phyloP scores from a whole-genome alignment of 2,888 invertebrate species.

The Zaprionus bogoriensis region DNA sequence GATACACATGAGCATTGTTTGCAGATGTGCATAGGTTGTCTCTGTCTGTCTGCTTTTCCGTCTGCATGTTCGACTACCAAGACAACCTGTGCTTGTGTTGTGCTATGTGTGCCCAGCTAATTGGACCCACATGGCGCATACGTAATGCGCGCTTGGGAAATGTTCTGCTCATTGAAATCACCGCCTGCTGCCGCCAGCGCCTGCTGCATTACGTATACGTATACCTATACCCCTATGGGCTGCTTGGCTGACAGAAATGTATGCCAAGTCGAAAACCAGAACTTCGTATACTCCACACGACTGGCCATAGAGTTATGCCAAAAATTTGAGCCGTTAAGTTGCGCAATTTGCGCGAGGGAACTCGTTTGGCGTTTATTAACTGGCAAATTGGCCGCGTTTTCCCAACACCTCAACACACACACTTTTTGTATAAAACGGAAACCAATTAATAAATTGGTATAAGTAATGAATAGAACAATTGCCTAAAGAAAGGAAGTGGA shows the following conservation, averaged over 20 bases:
- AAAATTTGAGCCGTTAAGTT: neutral
- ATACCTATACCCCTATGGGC: too few species aligned
- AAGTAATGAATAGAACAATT: slow-evolving; percentile 12
- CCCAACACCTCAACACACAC: neutral
- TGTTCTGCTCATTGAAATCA: slow-evolving; percentile 35
- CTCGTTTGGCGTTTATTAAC: neutral
- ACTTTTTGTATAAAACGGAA: neutral
- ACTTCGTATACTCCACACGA: neutral
- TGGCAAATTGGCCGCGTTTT: too few species aligned
- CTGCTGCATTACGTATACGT: slow-evolving; percentile 63
- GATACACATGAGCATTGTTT: slow-evolving; percentile 45
- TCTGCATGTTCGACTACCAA: slow-evolving; percentile 7
- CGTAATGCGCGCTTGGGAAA: slow-evolving; percentile 74
- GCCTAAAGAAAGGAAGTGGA: neutral
- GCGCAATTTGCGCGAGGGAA: neutral
- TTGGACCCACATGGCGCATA: slow-evolving; percentile 73
- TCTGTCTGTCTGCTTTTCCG: slow-evolving; percentile 12
- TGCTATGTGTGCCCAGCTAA: slow-evolving; percentile 42
- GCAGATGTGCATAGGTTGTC: slow-evolving; percentile 39
- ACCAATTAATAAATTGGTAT: neutral
- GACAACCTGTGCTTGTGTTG: slow-evolving; percentile 6
- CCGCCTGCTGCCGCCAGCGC: slow-evolving; percentile 2
- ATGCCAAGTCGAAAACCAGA: slow-evolving; percentile 40
- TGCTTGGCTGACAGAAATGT: slow-evolving; percentile 55
- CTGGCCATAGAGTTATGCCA: neutral